A percentile compares a stretch with the other conserved stretches of the same genome.
phyloP scores from a whole-genome alignment of 1,140 invertebrate genomes.

The Lepidurus arcticus region DNA sequence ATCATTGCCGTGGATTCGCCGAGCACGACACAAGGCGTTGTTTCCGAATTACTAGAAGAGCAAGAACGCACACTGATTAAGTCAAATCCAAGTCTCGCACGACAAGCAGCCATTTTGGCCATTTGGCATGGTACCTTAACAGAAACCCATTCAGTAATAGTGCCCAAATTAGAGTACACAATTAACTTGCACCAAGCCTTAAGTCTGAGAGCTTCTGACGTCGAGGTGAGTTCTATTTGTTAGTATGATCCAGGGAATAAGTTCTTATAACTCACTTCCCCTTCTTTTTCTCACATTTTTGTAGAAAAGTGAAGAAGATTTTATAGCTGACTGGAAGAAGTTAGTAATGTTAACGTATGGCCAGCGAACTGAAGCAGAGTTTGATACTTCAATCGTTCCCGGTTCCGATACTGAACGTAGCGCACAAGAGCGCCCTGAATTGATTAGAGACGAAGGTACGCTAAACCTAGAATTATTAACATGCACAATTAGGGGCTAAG shows the following conservation, averaged over 20 bases:
- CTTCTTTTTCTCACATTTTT: too few relatives aligned
- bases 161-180: not conserved
- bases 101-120: not conserved
- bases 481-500: not conserved
- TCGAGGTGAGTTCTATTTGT: not conserved
- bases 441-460: not conserved
- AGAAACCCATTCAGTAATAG: not conserved
- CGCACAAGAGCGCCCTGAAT: too few relatives aligned
- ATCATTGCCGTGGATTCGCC: not conserved
- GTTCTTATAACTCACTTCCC: not conserved
- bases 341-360: too few relatives aligned
- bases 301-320: too few relatives aligned
- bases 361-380: too few relatives aligned
- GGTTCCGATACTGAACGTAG: too few relatives aligned
- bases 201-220: not conserved
- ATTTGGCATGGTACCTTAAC: not conserved
- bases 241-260: not conserved
- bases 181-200: not conserved
- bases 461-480: not conserved
- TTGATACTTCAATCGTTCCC: too few relatives aligned
- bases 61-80: not conserved
- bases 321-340: too few relatives aligned
- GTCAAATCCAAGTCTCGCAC: not conserved
- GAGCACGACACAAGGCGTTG: not conserved
- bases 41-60: not conserved